phyloP scores from a whole-genome alignment of 30 jellyfish, hydroid and myxozoan genomes.

The Sanderia malayensis region DNA sequence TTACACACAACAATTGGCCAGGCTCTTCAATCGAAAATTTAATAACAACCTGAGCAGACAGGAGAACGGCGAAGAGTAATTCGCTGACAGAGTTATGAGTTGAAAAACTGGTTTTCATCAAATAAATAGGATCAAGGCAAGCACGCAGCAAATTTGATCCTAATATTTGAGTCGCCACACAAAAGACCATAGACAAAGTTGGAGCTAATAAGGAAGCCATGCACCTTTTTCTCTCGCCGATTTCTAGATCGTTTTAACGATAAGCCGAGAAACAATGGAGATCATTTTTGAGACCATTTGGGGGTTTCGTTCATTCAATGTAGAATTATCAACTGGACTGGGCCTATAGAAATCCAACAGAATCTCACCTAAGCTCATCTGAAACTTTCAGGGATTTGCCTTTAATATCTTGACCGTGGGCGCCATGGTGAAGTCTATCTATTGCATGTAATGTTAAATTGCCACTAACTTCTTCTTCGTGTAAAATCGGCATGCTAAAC shows the following conservation, averaged over 20 bases:
- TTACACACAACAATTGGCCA: neutral
- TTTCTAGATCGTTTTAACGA: conserved; percentile 61
- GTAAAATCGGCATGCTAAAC: conserved; percentile 50
- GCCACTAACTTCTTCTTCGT: conserved; percentile 61
- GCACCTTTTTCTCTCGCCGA: conserved; percentile 66
- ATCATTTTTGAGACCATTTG: conserved; percentile 69
- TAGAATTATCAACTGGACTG: conserved; percentile 69
- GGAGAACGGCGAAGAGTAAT: neutral
- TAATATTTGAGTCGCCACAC: conserved; percentile 45
- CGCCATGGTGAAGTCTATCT: conserved; percentile 40
- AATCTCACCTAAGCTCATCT: conserved; percentile 80
- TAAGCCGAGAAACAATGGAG: conserved; percentile 64
- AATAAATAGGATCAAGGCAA: conserved; percentile 22
- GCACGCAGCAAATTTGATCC: conserved; percentile 42
- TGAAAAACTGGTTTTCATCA: conserved; percentile 54
- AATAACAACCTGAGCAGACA: neutral
- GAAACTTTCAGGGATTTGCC: conserved; percentile 63
- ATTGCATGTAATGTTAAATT: conserved; percentile 10
- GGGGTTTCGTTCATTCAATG: conserved; percentile 57
- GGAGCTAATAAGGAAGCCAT: conserved; percentile 70
- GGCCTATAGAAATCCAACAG: conserved; percentile 42
- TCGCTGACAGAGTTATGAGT: conserved; percentile 17
- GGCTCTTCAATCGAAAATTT: neutral
- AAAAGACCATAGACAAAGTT: conserved; percentile 45
- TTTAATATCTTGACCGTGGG: conserved; percentile 64